Conservation (phyloP, 2,888 invertebrate genomes). For the Drosophila neutralis region DNA sequence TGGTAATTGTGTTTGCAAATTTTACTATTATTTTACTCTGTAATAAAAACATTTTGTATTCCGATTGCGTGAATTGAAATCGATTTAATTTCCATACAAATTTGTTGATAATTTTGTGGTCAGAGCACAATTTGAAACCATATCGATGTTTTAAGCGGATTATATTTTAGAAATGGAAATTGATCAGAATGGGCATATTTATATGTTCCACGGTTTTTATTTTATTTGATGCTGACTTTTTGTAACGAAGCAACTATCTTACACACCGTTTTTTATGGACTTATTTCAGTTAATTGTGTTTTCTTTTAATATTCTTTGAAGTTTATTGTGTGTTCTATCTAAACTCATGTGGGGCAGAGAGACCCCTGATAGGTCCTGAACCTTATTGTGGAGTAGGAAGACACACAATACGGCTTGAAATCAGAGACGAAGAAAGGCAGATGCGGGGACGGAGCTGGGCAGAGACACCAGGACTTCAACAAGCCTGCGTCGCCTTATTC, state of each 20-base stretch:
- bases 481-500: too few relatives aligned
- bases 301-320: not conserved
- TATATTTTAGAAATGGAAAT: not conserved
- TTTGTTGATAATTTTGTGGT: slow-evolving; percentile 8
- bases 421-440: too few relatives aligned
- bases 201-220: not conserved
- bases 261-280: not conserved
- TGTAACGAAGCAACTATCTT: not conserved
- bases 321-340: not conserved
- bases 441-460: too few relatives aligned
- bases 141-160: slow-evolving; percentile 9
- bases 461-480: too few relatives aligned
- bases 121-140: slow-evolving; percentile 20
- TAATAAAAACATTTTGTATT: slow-evolving; percentile 14
- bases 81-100: slow-evolving; percentile 48
- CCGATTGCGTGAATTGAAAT: slow-evolving; percentile 43
- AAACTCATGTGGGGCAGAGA: not conserved
- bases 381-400: too few relatives aligned
- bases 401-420: too few relatives aligned
- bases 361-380: too few relatives aligned
- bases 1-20: slow-evolving; percentile 70
- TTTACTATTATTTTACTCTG: slow-evolving; percentile 23
- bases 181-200: not conserved
- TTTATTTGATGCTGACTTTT: not conserved
- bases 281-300: not conserved